Percentiles rank a stretch among this genome's conserved stretches.
Conservation (phyloP, 1,140 invertebrate species). For the Centruroides sculpturatus region DNA sequence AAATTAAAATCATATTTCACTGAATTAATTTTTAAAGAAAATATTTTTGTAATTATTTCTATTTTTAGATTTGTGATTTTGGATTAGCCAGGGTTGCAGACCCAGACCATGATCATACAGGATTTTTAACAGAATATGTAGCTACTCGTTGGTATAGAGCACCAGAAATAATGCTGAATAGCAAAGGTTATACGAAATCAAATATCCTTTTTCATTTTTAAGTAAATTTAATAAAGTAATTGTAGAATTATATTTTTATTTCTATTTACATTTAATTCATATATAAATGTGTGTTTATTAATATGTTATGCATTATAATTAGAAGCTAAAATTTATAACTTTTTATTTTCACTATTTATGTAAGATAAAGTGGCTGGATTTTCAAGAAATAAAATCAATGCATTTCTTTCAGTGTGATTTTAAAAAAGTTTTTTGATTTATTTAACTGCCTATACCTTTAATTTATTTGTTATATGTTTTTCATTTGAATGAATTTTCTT, state of each 20-base stretch:
- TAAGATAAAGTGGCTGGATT: too few species aligned
- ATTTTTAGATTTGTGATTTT: conserved; percentile 88
- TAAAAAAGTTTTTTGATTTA: too few species aligned
- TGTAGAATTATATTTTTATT: conserved; percentile 1
- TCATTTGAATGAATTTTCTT: too few species aligned
- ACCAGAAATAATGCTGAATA: conserved; percentile 99
- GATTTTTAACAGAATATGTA: conserved; percentile 97
- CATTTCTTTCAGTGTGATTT: too few species aligned
- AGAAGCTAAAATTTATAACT: neutral
- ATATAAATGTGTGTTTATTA: neutral
- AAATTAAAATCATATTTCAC: too few species aligned
- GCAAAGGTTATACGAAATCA: conserved; percentile 97
- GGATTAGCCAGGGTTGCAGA: conserved; percentile 91
- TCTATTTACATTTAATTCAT: neutral
- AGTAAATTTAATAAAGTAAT: neutral
- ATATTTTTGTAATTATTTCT: too few species aligned
- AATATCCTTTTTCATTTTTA: conserved; percentile 34
- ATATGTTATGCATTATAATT: neutral
- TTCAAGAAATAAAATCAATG: too few species aligned
- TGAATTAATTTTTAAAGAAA: too few species aligned
- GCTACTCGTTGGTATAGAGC: conserved; percentile 96
- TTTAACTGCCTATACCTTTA: too few species aligned
- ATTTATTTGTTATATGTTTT: too few species aligned
- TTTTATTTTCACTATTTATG: too few species aligned
- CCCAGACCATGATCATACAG: conserved; percentile 98